A percentile compares a stretch with the other conserved stretches of the same genome.
These are phyloP conservation scores for Coendou prehensilis DNA, from an alignment of 2,797 vertebrate genomes.

Conservation along the genomic window DNA sequence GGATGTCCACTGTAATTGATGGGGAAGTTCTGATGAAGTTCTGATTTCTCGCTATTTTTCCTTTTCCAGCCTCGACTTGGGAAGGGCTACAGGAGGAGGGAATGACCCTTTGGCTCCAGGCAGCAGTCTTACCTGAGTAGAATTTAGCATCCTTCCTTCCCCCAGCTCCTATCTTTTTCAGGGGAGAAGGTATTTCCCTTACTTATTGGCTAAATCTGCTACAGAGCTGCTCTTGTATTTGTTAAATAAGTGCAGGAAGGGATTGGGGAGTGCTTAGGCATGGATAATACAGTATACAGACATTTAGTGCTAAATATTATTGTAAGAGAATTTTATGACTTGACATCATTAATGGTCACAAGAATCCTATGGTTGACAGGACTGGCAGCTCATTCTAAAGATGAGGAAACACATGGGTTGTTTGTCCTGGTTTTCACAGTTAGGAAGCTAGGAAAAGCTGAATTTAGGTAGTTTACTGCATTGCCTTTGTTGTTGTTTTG, in stretches of 20 bases:
- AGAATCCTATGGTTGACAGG: neutral
- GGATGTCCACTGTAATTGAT: neutral
- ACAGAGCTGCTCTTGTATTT: neutral
- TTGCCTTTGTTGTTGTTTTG: neutral
- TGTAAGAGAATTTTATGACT: neutral
- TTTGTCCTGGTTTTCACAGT: neutral
- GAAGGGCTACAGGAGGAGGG: neutral
- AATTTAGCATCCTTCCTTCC: neutral
- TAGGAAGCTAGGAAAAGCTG: neutral
- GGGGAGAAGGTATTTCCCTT: neutral
- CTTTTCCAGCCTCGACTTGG: neutral
- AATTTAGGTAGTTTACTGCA: neutral
- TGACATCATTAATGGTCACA: neutral
- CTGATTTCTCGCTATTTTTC: neutral
- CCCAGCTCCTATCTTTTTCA: neutral
- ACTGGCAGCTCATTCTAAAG: neutral
- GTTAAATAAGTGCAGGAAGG: constrained; percentile 2
- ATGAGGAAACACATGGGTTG: neutral
- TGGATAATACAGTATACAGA: neutral
- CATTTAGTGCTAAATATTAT: neutral
- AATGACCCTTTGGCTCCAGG: neutral
- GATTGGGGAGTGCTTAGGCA: neutral
- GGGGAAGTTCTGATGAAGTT: neutral
- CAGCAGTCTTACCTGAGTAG: neutral
- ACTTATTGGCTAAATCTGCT: neutral